Percentiles rank a stretch among this genome's conserved stretches.
Conservation (phyloP, 2,797 vertebrate genomes). For the Parauchenoglanis ngamensis region DNA sequence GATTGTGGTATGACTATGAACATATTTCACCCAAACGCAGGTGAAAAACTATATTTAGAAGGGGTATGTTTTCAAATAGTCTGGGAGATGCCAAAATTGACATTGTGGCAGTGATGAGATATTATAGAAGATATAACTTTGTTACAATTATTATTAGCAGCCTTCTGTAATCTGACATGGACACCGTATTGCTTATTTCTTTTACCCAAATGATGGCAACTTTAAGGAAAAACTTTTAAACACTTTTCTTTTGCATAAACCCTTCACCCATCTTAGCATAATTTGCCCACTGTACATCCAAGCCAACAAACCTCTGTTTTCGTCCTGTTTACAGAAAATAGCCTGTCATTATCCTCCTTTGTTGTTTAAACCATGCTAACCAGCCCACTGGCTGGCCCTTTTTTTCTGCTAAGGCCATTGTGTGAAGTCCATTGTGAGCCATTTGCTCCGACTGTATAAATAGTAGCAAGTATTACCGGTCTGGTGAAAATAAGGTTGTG, state of each 20-base stretch:
- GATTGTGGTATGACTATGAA: neutral
- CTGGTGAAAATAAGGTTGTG: conserved; percentile 72
- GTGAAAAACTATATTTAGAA: neutral
- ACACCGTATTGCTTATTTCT: neutral
- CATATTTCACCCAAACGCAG: neutral
- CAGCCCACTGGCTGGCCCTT: conserved; percentile 55
- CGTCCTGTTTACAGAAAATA: conserved; percentile 61
- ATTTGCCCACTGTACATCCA: conserved; percentile 40
- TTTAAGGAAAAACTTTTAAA: neutral
- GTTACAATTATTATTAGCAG: neutral
- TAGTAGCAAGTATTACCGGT: conserved; percentile 74
- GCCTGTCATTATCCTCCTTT: conserved; percentile 55
- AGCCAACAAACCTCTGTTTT: conserved; percentile 54
- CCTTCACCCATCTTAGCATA: neutral
- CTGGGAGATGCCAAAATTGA: neutral
- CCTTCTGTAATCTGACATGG: neutral
- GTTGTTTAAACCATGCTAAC: conserved; percentile 66
- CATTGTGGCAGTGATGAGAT: neutral
- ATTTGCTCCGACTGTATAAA: conserved; percentile 78
- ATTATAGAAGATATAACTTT: neutral
- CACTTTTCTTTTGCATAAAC: neutral
- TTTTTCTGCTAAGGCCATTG: conserved; percentile 70
- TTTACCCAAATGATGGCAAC: neutral
- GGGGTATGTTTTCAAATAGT: neutral
- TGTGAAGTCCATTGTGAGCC: conserved; percentile 66